Conservation (phyloP, 2,888 invertebrate species). For the Pteria penguin region DNA sequence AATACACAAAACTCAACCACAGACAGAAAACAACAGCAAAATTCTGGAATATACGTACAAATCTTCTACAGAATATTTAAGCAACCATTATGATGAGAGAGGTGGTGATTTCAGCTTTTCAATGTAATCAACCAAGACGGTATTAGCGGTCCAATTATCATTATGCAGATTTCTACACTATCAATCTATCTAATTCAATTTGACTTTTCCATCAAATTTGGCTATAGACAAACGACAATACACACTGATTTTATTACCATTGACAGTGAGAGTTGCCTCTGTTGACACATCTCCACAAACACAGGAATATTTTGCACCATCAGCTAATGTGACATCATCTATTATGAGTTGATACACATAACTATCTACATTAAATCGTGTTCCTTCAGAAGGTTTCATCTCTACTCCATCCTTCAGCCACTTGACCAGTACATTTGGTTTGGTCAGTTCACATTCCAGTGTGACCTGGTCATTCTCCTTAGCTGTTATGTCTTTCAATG, state of each 20-base stretch:
- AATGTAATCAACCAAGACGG: too few relatives aligned
- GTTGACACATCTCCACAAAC: constrained; percentile 70
- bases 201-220: too few relatives aligned
- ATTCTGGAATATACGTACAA: too few relatives aligned
- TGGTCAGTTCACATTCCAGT: constrained; percentile 94
- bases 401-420: constrained; percentile 91
- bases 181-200: too few relatives aligned
- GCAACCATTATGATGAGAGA: too few relatives aligned
- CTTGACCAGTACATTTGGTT: constrained; percentile 94
- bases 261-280: constrained; percentile 69
- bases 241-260: constrained; percentile 60
- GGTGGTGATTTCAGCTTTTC: too few relatives aligned
- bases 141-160: too few relatives aligned
- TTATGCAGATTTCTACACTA: too few relatives aligned
- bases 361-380: constrained; percentile 89
- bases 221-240: too few relatives aligned
- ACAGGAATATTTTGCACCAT: constrained; percentile 73
- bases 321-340: constrained; percentile 67
- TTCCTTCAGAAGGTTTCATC: constrained; percentile 90
- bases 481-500: constrained; percentile 56
- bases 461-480: constrained; percentile 82
- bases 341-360: constrained; percentile 69
- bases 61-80: too few relatives aligned
- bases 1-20: too few relatives aligned
- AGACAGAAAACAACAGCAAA: too few relatives aligned